Evolutionary conservation across 37 sponge, comb jelly and placozoan species (phyloP).

Genomic region (Ianthella basta): DNA sequence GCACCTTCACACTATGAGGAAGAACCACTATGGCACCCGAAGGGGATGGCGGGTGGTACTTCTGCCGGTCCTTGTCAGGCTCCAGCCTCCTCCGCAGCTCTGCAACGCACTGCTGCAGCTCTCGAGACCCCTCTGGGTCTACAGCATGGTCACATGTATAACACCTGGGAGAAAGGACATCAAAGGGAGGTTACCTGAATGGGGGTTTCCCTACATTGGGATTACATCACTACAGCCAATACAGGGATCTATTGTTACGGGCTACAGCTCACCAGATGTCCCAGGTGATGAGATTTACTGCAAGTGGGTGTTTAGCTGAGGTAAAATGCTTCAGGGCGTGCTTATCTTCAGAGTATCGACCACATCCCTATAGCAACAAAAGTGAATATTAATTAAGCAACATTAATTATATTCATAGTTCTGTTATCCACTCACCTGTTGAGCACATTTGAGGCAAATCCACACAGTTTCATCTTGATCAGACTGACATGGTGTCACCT

Average conservation of each 20-base stretch:
- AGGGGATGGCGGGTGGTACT: slow-evolving; percentile 32
- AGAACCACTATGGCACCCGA: no score
- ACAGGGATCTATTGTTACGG: background rate
- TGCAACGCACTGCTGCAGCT: no score
- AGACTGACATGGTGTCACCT: no score
- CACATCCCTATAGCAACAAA: background rate
- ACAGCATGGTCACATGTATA: slow-evolving; percentile 10
- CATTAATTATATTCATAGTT: no score
- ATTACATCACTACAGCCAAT: background rate
- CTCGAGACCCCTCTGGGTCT: background rate
- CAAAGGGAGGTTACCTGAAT: background rate
- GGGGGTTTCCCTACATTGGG: background rate
- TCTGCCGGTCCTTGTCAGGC: no score
- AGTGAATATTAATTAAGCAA: no score
- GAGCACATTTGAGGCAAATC: slow-evolving; percentile 16
- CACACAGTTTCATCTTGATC: background rate
- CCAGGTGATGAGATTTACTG: background rate
- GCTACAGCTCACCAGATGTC: slow-evolving; percentile 6
- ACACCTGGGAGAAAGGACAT: background rate
- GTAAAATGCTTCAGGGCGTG: slow-evolving; percentile 4
- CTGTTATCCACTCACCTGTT: background rate
- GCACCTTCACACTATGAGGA: no score
- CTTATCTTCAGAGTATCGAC: background rate
- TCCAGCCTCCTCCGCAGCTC: no score
- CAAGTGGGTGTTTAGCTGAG: background rate